Conservation (phyloP, 2,797 vertebrate genomes). For the Sebastes baramenuke region DNA sequence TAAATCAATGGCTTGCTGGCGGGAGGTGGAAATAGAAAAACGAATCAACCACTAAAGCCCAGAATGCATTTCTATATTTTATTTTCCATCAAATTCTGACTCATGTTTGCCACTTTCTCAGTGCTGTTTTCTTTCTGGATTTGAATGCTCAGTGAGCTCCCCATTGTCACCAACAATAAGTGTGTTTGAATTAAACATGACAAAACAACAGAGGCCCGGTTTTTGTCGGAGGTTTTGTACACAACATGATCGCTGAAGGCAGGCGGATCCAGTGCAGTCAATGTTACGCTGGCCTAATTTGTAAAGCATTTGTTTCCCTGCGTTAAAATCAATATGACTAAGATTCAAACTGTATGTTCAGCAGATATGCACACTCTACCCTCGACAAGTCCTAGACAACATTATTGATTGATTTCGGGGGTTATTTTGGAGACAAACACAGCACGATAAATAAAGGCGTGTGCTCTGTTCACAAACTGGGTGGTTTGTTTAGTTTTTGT, state of each 20-base stretch:
- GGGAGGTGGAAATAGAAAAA: not conserved
- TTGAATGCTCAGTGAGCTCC: not conserved
- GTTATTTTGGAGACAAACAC: conserved; percentile 1
- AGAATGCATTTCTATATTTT: not conserved
- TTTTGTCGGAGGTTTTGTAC: conserved; percentile 8
- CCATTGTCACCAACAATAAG: conserved; percentile 4
- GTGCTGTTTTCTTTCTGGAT: not conserved
- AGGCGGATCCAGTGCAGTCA: conserved; percentile 25
- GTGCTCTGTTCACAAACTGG: not conserved
- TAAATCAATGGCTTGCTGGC: conserved; percentile 30
- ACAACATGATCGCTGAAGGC: conserved; percentile 36
- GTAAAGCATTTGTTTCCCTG: conserved; percentile 42
- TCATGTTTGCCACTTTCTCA: not conserved
- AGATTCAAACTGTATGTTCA: conserved; percentile 40
- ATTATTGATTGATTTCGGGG: conserved; percentile 28
- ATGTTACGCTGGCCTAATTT: conserved; percentile 49
- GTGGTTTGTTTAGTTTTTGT: not conserved
- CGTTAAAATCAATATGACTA: conserved; percentile 49
- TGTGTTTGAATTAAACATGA: conserved; percentile 43
- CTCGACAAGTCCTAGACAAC: conserved; percentile 31
- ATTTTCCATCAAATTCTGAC: not conserved
- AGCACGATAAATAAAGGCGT: not conserved
- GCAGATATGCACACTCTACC: not conserved
- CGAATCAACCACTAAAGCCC: not conserved
- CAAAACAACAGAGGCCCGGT: conserved; percentile 8